Base-by-base conservation (phyloP, 64 coral and sea anemone species). In the Dendrophyllia cribrosa region DNA sequence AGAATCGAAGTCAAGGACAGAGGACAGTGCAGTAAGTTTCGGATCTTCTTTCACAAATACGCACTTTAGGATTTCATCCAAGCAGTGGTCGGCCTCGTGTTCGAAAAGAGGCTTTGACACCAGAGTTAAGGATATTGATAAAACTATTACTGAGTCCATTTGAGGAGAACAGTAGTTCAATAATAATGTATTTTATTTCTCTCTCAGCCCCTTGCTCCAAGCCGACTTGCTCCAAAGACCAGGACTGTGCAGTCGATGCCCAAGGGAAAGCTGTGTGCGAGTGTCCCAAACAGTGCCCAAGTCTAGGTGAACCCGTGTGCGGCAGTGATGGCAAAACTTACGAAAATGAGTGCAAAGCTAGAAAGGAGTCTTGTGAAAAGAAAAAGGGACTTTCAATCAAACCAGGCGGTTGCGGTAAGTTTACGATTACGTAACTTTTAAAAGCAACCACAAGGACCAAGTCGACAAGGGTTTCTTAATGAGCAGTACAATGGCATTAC, bases 241-340 rank as follows among this genome's bases (percentile, higher is more conserved):
- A 61, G 4, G 25, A 91, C 20, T 95, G 94, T 75, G 7, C 9
- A 4, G 81, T 93, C 11, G 59, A 50, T 25, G 23, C 47, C 24
- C 59, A 59, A 4, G 91, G 97, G 0, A 89, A 62, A 51, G 88
- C 83, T 17, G 59, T 16, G 7, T 99, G 97, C 72, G 63, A 69
- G 25, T 99, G 97, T 66, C 83, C 88, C 13, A 68, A 85, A 10
- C 60, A 53, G 12, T 99, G 97, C 61, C 88, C 84, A 6, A 72
- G n/a, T 26, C 25, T 88, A 9, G 34, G 21, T 34, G 70, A 93
- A 14, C 91, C 77, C 7, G 76, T 99, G 2, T 99, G 97, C 78
- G 97, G 88, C 11, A 91, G 85, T 26, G 91, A 99, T 72, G 97
- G 97, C 9, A 92, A 88, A 65, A 99, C 97, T 2, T 99, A 96